Evolutionary conservation across 2,797 vertebrate genomes (phyloP), one percentile per base, ranked within the genome.

Genomic region (Nasua narica): DNA sequence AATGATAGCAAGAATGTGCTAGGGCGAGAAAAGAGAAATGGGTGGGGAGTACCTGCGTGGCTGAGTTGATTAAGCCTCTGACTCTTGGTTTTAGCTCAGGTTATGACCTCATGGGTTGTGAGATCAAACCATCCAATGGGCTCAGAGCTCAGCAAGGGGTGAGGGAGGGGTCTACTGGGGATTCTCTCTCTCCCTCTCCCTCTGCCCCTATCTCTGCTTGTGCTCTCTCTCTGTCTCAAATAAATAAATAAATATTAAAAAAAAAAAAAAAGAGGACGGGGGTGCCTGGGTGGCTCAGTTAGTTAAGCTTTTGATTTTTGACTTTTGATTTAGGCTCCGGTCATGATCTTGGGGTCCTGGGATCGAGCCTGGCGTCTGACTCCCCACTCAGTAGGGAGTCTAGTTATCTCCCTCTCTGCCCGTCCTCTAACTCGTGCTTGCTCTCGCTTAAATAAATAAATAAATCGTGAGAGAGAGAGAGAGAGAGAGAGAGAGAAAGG

Each of bases 1-100:
- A 13, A 77, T 12, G 19, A 7, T 35, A 23, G 3, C 0, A 40
- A 0, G 1, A 14, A 15, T 4, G 7, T 3, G 11, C 37, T 29
- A 18, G 65, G 21, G 11, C n/a, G 54, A 50, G 13, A 43, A 87
- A 91, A 77, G 23, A 60, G 13, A 67, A 67, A 2, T 10, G 12
- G 2, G 11, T 19, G 4, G 65, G 18, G 18, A 16, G 2, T 5
- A n/a, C 65, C 65, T 35, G n/a, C 3, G 18, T 35, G 65, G 65
- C n/a, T 35, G 18, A 35, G 65, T 11, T 0, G 8, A 32, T 67
- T 19, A 67, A 35, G n/a, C 9, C 7, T 35, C 65, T 67, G 8
- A 35, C 65, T 67, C 65, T 67, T 67, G n/a, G 65, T 67, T 35
- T 67, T 8, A 19, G 65, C n/a, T 67, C n/a, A 67, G n/a, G 18